phyloP scores from a whole-genome alignment of 2,797 vertebrate genomes.

The Tiaroga cobitis region DNA sequence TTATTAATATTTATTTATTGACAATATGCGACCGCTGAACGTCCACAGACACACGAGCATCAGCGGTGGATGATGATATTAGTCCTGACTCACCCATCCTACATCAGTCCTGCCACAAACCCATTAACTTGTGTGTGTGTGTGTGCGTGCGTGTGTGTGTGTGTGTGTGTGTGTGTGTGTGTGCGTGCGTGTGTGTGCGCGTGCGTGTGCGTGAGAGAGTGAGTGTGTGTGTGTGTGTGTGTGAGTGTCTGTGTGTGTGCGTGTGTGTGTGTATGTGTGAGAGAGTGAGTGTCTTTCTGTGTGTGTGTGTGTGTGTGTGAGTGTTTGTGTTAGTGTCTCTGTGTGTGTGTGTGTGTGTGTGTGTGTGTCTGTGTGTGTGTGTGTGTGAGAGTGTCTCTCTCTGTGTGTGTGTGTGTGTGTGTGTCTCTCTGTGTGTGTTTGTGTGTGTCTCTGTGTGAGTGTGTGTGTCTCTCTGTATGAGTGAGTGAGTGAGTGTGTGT shows the following conservation, averaged over 20 bases:
- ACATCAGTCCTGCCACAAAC: conserved; percentile 49
- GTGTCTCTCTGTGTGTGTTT: neutral
- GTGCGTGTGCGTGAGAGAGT: neutral
- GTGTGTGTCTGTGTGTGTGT: conserved; percentile 46
- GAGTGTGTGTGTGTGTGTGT: too few relatives aligned
- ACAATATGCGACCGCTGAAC: too few relatives aligned
- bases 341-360: conserved; percentile 53
- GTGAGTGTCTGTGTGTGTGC: conserved; percentile 25
- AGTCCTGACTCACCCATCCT: neutral
- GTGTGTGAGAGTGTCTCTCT: too few relatives aligned
- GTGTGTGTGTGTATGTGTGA: conserved; percentile 42
- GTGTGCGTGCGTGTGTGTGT: neutral
- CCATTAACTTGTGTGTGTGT: conserved; percentile 67
- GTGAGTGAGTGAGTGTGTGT: conserved; percentile 54
- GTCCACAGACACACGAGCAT: neutral
- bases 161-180: conserved; percentile 52
- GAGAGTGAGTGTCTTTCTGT: conserved; percentile 60
- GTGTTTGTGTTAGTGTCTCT: neutral
- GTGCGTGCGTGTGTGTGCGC: conserved; percentile 45
- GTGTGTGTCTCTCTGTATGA: too few relatives aligned
- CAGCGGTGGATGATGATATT: neutral
- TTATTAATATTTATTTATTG: neutral
- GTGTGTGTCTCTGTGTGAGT: too few relatives aligned
- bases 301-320: neutral
- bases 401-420: conserved; percentile 53